These are phyloP conservation scores for Upupa epops DNA, from an alignment of 2,113 vertebrate species.

Conservation along the genomic window DNA sequence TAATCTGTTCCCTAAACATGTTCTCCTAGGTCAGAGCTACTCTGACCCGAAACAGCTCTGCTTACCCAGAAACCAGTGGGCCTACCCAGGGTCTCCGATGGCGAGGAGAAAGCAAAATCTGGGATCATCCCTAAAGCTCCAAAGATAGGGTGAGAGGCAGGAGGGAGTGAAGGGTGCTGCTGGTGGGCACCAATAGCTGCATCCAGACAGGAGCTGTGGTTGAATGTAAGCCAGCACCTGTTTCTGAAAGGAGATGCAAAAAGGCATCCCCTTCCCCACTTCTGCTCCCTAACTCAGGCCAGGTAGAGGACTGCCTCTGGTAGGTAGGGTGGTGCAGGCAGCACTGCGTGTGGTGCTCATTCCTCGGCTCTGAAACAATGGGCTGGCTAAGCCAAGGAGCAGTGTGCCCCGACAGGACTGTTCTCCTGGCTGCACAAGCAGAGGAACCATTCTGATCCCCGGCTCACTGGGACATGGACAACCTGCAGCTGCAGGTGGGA, in stretches of 20 bases:
- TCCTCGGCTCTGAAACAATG: conserved; percentile 37
- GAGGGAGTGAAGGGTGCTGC: not conserved
- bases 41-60: not conserved
- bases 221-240: not conserved
- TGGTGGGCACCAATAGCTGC: rapidly evolving
- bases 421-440: not conserved
- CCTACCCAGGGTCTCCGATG: not conserved
- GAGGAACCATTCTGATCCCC: rapidly evolving
- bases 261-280: not conserved
- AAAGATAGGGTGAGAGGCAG: not conserved
- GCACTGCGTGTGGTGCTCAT: not conserved
- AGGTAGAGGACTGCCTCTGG: not conserved
- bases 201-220: rapidly evolving
- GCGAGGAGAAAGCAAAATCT: not conserved
- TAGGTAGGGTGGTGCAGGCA: rapidly evolving
- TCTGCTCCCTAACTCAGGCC: rapidly evolving
- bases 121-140: not conserved
- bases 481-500: not conserved
- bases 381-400: not conserved
- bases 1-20: not conserved
- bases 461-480: rapidly evolving
- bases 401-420: not conserved
- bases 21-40: not conserved
- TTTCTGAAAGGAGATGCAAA: not conserved
- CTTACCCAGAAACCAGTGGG: not conserved